phyloP scores from a whole-genome alignment of 2,113 vertebrate genomes.

The Channa argus region DNA sequence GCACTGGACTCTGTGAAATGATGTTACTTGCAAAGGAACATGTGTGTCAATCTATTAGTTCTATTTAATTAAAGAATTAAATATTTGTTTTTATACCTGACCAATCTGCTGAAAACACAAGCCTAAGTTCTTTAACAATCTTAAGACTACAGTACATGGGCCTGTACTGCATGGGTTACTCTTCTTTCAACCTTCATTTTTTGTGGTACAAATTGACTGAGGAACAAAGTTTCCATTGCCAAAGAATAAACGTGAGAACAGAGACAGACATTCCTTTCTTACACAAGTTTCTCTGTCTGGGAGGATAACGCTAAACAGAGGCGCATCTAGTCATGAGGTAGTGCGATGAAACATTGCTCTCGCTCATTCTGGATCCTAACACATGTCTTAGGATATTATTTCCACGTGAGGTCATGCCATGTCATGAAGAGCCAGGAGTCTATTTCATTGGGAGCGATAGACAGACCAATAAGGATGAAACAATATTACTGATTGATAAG shows the following conservation, averaged over 20 bases:
- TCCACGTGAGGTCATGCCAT: constrained; percentile 65
- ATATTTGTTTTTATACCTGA: too few species aligned
- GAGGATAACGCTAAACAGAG: constrained; percentile 52
- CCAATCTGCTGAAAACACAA: neutral
- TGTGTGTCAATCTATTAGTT: too few species aligned
- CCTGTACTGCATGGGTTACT: neutral
- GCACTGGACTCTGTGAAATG: too few species aligned
- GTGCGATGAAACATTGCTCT: constrained; percentile 14
- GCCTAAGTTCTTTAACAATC: neutral
- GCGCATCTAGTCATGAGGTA: constrained; percentile 31
- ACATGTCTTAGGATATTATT: constrained; percentile 52
- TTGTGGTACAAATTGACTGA: neutral
- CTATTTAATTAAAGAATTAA: too few species aligned
- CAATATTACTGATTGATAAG: constrained; percentile 22
- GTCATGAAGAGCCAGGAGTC: constrained; percentile 18
- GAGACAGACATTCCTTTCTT: constrained; percentile 27
- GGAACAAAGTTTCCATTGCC: constrained; percentile 12
- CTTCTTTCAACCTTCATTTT: neutral
- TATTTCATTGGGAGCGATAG: constrained; percentile 15
- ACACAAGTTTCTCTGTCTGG: constrained; percentile 45
- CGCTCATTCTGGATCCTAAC: constrained; percentile 23
- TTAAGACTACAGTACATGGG: neutral
- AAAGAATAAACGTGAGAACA: neutral
- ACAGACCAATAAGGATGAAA: neutral
- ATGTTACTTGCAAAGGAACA: too few species aligned